Percentiles rank a stretch among this genome's conserved stretches.
Conservation (phyloP, 2,113 vertebrate genomes). For the Glaucidium brasilianum region DNA sequence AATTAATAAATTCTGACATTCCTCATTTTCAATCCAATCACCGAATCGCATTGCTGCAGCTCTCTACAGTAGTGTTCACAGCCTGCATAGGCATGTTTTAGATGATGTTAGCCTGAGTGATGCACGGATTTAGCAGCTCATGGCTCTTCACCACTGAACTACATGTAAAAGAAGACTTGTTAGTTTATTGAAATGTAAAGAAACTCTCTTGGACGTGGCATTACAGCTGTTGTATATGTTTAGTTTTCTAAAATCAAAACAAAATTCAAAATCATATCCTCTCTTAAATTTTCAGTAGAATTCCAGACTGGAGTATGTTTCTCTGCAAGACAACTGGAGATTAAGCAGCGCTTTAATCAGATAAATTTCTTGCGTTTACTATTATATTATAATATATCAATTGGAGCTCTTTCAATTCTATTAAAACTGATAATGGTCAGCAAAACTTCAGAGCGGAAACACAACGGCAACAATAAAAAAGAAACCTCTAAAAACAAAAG, state of each 20-base stretch:
- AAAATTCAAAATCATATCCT: background rate
- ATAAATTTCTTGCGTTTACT: background rate
- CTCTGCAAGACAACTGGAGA: background rate
- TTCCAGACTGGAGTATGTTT: background rate
- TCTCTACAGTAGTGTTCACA: background rate
- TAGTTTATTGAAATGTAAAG: background rate
- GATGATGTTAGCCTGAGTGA: background rate
- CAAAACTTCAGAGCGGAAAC: background rate
- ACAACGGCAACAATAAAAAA: background rate
- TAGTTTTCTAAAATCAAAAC: conserved; percentile 17
- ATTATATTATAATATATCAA: background rate
- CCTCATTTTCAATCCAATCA: background rate
- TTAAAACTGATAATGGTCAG: background rate
- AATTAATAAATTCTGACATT: background rate
- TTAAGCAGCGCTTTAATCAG: background rate
- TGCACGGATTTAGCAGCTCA: background rate
- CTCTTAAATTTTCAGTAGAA: background rate
- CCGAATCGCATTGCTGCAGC: background rate
- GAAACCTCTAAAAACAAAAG: background rate
- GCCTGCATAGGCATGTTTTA: background rate
- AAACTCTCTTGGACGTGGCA: background rate
- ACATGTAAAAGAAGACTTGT: background rate
- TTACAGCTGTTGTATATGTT: conserved; percentile 14
- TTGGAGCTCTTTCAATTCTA: background rate
- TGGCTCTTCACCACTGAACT: background rate